Percentiles rank a stretch among this genome's conserved stretches.
phyloP scores from a whole-genome alignment of 2,888 invertebrate species.

The Petrolisthes cinctipes region DNA sequence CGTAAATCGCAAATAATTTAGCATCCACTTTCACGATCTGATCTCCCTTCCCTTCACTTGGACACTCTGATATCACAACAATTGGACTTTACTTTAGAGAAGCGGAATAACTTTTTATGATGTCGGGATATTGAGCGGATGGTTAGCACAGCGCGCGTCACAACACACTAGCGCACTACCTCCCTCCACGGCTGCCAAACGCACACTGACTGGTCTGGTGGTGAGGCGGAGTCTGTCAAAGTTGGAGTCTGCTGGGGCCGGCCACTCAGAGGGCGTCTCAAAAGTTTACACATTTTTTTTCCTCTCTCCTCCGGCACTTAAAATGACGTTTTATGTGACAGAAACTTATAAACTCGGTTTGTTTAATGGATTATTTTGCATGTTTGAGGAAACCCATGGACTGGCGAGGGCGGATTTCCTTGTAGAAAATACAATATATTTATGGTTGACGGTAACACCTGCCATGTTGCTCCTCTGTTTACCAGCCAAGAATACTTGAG shows the following conservation, averaged over 20 bases:
- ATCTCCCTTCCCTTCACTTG: constrained; percentile 28
- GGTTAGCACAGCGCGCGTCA: constrained; percentile 40
- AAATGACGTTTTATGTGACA: not conserved
- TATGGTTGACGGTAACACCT: not conserved
- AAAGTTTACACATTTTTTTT: constrained; percentile 25
- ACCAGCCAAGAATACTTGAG: not conserved
- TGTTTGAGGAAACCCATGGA: constrained; percentile 6
- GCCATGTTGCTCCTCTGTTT: not conserved
- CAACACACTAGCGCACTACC: constrained; percentile 35
- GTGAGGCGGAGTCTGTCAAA: constrained; percentile 7
- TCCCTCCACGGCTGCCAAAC: constrained; percentile 50
- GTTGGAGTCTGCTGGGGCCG: constrained; percentile 27
- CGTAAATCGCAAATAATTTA: constrained; percentile 21
- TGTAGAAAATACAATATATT: constrained; percentile 11
- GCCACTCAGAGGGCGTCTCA: constrained; percentile 44
- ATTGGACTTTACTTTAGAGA: constrained; percentile 12
- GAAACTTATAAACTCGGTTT: constrained; percentile 14
- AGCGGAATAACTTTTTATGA: constrained; percentile 13
- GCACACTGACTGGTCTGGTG: constrained; percentile 34
- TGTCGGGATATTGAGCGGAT: not conserved
- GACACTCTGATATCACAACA: constrained; percentile 23
- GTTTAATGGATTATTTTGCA: constrained; percentile 13
- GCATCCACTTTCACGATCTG: constrained; percentile 38
- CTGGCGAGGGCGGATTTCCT: not conserved
- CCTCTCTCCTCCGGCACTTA: not conserved